Percentiles rank a stretch among this genome's conserved stretches.
phyloP scores from a whole-genome alignment of 2,113 vertebrate species.

The Catharus bicknelli region DNA sequence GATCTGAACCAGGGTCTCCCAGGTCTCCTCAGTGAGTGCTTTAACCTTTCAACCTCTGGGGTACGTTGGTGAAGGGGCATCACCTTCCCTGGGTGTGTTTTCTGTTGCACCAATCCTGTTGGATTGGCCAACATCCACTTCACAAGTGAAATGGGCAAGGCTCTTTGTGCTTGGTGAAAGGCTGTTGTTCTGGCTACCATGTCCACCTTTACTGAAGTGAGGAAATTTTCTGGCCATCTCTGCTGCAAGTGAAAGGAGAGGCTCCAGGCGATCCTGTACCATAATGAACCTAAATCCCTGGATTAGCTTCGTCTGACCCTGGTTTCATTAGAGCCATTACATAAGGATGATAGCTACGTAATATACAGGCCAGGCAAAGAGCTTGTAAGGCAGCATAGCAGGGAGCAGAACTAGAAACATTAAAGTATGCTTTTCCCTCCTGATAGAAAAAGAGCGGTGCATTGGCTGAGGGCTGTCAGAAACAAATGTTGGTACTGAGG shows the following conservation, averaged over 20 bases:
- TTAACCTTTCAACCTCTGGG: slow-evolving; percentile 17
- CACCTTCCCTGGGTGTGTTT: not conserved
- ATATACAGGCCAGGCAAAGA: not conserved
- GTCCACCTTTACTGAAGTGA: not conserved
- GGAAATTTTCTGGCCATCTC: not conserved
- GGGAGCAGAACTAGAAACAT: not conserved
- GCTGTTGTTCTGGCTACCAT: not conserved
- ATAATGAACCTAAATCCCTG: not conserved
- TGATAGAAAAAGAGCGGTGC: not conserved
- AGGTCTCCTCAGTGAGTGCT: not conserved
- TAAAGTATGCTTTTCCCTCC: not conserved
- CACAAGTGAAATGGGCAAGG: not conserved
- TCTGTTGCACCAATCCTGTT: not conserved
- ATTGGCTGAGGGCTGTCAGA: not conserved
- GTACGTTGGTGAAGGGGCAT: not conserved
- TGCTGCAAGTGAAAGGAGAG: not conserved
- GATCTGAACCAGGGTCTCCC: slow-evolving; percentile 3
- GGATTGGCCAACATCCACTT: not conserved
- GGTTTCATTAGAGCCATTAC: not conserved
- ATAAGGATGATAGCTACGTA: not conserved
- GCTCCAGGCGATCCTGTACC: rapidly evolving
- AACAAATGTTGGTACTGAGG: slow-evolving; percentile 20
- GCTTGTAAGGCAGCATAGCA: not conserved
- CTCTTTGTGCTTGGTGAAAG: not conserved
- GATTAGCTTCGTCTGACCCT: not conserved